Base-by-base conservation (phyloP, 2,888 invertebrate species). In the Lottia scabra region DNA sequence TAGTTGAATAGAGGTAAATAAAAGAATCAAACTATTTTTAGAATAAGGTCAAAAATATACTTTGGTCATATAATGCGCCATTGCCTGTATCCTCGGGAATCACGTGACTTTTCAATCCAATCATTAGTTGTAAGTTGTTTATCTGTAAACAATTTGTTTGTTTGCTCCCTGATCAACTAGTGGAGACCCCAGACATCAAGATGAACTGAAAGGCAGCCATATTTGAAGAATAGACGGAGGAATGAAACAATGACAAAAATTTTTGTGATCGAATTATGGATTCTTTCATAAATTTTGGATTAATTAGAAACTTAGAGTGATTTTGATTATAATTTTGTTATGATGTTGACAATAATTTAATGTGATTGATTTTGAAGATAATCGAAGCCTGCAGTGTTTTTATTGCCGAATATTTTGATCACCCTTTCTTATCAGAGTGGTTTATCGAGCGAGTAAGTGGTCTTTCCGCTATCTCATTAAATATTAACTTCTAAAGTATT, bases 91-190 rank as follows among this genome's bases (percentile, higher is more conserved):
- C 73, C 75, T 75, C 74, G 68, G 78, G 77, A 76, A 79, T 80
- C 84, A 84, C 83, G 84, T 84, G 84, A 82, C 79, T 72, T 78
- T 78, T 80, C 79, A 84, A 83, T 79, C 83, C 84, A 84, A 83
- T 83, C 84, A 82, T 79, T 82, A 82, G 75, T 80, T 80, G 80
- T 78, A 77, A 76, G 80, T 83, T 85, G 84, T 84, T 85, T 85
- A 85, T 81, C 81, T 75, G 82, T 84, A 83, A 85, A 84, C 83
- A 85, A 85, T 75, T 85, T 85, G 83, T 84, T 85, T 84, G 83
- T 84, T 85, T 84, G 84, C 85, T 80, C 85, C 83, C 73, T 85
- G 84, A 78, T 78, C 76, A 78, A 80, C 80, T 76, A 81, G 75
- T 73, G 81, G 85, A 81, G 81, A 84, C 83, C 85, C 85, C 84